Base-by-base conservation (phyloP, 2,113 vertebrate species). In the Murina feae region DNA sequence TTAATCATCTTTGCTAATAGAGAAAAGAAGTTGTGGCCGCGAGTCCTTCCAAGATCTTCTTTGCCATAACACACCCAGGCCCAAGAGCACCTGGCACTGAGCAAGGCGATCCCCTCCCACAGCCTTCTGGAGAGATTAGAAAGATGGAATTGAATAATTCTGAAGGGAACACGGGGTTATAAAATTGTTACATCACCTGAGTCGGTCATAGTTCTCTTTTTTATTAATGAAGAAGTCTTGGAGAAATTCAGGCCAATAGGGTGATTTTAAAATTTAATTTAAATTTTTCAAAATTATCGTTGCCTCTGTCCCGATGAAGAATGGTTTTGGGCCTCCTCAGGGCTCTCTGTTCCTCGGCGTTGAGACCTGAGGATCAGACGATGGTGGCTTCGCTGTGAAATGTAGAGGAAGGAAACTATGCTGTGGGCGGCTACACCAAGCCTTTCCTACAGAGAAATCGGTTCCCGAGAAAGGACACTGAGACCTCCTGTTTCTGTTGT, bases 1-100 rank as follows among this genome's bases (percentile, higher is more conserved):
- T 97, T 97, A 96, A 97, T 97, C 87, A 80, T 95, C 75, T 93
- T 95, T 97, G 88, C 68, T 91, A 95, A 96, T 51, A 74, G 12
- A 91, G 75, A 79, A 96, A 95, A 88, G 84, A 91, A 96, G 93
- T 80, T 92, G 81, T 86, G 69, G 78, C 55, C 13, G 0, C 69
- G 30, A 79, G 97, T 89, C n/a, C 65, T 89, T 95, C 65, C 63
- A 91, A 80, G 60, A 85, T 87, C 69, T 68, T 86, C 69, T 68
- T 78, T 95, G 78, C 39, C 53, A 37, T 69, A 60, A 58, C 18
- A 85, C 13, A 84, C 13, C 37, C 47, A 65, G 83, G 14, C 49
- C 55, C 30, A 4, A 85, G 49, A 93, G 65, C 13, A 55, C 49
- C 65, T 47, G 80, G 44, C 72, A 75, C 58, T 94, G 58, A 47